Base-by-base conservation (phyloP, 2,888 invertebrate species). In the Cosmopolites sordidus region DNA sequence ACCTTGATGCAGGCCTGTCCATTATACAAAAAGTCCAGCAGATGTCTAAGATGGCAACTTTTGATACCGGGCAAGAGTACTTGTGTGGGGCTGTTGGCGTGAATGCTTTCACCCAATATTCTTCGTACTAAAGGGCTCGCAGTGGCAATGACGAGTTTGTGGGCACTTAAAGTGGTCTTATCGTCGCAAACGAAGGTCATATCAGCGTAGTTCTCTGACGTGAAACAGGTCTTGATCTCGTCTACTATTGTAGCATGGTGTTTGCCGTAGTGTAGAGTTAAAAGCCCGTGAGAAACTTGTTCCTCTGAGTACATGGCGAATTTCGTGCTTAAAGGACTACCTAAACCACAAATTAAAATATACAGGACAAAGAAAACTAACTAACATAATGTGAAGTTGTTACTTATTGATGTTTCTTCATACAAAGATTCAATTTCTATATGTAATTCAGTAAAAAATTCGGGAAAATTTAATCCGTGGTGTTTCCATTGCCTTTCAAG, bases 261-360 rank as follows among this genome's bases (percentile, higher is more conserved):
- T 81, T 91, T 91, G 80, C 90, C 90, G 79, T 92, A 91, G 79
- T 91, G 90, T 78, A 92, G 84, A 74, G 91, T 91, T 79, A 92
- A 83, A 81, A 90, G 81, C 70, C 84, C 84, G 76, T 83, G 83
- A 74, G 81, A 64, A 61, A 74, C 74, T 68, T 72, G 72, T 68
- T 73, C 72, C 67, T 75, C 75, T 68, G 79, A 76, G 77, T 78
- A 79, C 79, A 79, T 79, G 76, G 77, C 74, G 73, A 67, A 69
- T 64, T 68, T 65, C 63, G 65, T 69, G 62, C 62, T 64, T 62
- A 61, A 59, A 64, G 65, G 65, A 61, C 64, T 66, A 67, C 68
- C 69, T 69, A 60, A 45, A 67, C 8, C 22, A 22, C 8, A 22
- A 22, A 22, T 5, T 22, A 22, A 22, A 65, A 22, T 22, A 5